phyloP scores from a whole-genome alignment of 2,113 vertebrate species.

The Pitta sordida region DNA sequence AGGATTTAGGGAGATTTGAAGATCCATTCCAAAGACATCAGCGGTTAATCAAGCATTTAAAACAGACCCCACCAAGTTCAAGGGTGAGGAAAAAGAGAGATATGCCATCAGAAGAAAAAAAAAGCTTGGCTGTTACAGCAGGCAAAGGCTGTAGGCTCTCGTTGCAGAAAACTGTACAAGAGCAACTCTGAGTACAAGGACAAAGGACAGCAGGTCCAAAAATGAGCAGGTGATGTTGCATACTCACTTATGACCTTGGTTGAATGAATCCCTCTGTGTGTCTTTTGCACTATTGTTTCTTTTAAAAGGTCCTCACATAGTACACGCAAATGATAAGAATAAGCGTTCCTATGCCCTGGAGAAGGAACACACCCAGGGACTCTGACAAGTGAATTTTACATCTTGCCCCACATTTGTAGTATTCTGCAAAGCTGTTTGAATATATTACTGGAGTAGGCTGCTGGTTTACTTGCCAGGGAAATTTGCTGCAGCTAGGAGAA shows the following conservation, averaged over 20 bases:
- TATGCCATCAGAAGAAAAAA: background rate
- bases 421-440: background rate
- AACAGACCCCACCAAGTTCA: background rate
- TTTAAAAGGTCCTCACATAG: background rate
- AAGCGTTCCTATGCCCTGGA: background rate
- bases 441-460: background rate
- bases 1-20: background rate
- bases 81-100: background rate
- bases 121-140: background rate
- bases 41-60: background rate
- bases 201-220: background rate
- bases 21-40: background rate
- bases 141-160: background rate
- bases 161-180: background rate
- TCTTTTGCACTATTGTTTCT: accelerated
- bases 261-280: accelerated
- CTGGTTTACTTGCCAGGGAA: background rate
- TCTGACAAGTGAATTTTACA: background rate
- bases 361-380: background rate
- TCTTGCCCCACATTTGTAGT: background rate
- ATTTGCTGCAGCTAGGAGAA: background rate
- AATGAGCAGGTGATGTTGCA: background rate
- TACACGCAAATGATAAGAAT: background rate
- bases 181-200: background rate
- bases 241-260: background rate